Evolutionary conservation across 2,113 vertebrate genomes (phyloP).

Genomic region (Podiceps cristatus): DNA sequence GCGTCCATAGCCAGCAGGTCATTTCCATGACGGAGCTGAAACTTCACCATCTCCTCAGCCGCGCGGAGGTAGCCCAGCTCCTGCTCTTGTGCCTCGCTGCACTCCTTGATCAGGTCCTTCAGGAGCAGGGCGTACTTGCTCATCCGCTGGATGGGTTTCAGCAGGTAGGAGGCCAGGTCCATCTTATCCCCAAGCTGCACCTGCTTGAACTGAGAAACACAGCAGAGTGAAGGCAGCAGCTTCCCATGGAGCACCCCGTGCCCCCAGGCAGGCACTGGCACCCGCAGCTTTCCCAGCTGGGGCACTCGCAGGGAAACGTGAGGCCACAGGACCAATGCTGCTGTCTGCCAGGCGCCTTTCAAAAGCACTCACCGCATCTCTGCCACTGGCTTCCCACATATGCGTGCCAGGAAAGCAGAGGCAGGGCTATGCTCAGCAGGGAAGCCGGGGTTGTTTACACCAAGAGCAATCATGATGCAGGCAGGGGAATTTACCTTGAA

Average conservation of each 20-base stretch:
- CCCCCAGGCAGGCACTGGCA: not conserved
- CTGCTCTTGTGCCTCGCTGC: slow-evolving; percentile 84
- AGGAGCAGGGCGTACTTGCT: slow-evolving; percentile 94
- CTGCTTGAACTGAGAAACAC: slow-evolving; percentile 86
- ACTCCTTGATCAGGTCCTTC: slow-evolving; percentile 94
- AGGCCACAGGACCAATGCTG: not conserved
- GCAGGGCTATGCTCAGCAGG: not conserved
- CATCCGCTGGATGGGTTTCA: slow-evolving; percentile 97
- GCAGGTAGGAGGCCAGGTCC: slow-evolving; percentile 94
- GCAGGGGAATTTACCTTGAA: slow-evolving; percentile 81
- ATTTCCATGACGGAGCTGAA: slow-evolving; percentile 95
- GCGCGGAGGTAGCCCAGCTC: slow-evolving; percentile 88
- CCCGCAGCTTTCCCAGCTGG: not conserved
- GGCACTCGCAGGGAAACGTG: not conserved
- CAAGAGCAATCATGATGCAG: fast-evolving
- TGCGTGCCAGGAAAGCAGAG: not conserved
- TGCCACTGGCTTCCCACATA: not conserved
- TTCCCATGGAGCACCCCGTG: fast-evolving
- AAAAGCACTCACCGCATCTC: not conserved
- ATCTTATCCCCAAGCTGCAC: slow-evolving; percentile 91
- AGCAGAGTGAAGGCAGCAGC: not conserved
- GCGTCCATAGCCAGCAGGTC: slow-evolving; percentile 98
- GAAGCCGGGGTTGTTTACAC: not conserved
- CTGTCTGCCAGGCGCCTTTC: not conserved
- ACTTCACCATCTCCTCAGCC: slow-evolving; percentile 92